These are phyloP conservation scores for Drosophila subpulchrella DNA, from an alignment of 1,140 invertebrate genomes.

Conservation along the genomic window DNA sequence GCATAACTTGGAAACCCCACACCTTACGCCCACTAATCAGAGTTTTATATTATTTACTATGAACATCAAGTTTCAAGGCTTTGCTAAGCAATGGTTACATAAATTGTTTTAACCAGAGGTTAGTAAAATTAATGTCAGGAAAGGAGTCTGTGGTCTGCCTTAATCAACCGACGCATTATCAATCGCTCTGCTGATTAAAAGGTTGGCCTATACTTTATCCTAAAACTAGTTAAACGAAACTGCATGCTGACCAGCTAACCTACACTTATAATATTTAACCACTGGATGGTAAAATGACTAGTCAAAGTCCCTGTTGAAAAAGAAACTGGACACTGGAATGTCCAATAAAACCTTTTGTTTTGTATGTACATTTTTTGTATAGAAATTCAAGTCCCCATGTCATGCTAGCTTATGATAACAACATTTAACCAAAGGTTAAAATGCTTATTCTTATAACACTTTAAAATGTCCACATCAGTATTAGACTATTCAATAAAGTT, in stretches of 20 bases:
- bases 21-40: not conserved
- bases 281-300: not conserved
- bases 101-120: not conserved
- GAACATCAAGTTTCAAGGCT: too few species aligned
- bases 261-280: not conserved
- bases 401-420: not conserved
- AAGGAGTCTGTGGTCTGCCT: not conserved
- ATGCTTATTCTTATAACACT: not conserved
- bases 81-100: not conserved
- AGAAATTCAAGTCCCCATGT: not conserved
- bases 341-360: not conserved
- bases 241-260: not conserved
- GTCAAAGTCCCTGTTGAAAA: not conserved
- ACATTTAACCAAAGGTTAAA: slow-evolving; percentile 4
- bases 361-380: not conserved
- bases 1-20: not conserved
- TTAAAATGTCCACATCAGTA: not conserved
- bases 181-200: too few species aligned
- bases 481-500: not conserved
- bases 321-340: not conserved
- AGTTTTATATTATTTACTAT: not conserved
- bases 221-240: too few species aligned
- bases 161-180: too few species aligned
- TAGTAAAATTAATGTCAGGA: not conserved
- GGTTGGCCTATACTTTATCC: too few species aligned